Evolutionary conservation across 2,113 vertebrate species (phyloP).

Genomic region (Cyphomyrus plagiostoma): DNA sequence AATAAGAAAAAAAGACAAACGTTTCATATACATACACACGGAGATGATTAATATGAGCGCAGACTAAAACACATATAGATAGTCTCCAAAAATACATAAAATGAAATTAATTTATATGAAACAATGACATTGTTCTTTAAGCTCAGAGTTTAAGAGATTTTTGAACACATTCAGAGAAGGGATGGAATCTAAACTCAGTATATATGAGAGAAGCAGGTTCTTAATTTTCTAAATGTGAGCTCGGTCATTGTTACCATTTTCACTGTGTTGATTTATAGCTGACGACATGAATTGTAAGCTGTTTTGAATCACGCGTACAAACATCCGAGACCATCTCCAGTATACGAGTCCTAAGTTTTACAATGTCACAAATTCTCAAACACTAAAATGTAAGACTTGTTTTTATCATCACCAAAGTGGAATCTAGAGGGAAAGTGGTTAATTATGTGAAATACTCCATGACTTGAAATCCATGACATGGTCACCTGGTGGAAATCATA

Average conservation of each 20-base stretch:
- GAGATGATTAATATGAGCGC: too few species aligned
- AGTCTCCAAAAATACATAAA: too few species aligned
- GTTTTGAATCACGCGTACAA: not conserved
- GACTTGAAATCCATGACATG: slow-evolving; percentile 25
- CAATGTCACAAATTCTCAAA: not conserved
- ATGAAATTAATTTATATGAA: too few species aligned
- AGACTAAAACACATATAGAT: too few species aligned
- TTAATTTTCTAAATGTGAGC: not conserved
- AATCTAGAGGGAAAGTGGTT: not conserved
- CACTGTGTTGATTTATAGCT: not conserved
- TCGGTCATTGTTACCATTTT: not conserved
- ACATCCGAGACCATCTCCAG: not conserved
- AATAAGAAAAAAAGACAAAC: too few species aligned
- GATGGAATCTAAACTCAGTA: too few species aligned
- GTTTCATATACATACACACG: too few species aligned
- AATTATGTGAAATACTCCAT: not conserved
- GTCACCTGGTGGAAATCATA: slow-evolving; percentile 56
- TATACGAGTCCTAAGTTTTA: not conserved
- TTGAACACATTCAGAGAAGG: too few species aligned
- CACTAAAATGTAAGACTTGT: not conserved
- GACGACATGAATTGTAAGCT: not conserved
- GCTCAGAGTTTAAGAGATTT: too few species aligned
- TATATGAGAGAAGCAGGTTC: not conserved
- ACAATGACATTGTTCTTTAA: too few species aligned
- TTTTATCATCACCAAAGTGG: not conserved